Percentiles rank a stretch among this genome's conserved stretches.
These are phyloP conservation scores for Propithecus perrieri DNA, from an alignment of 2,797 vertebrate species.

Conservation along the genomic window DNA sequence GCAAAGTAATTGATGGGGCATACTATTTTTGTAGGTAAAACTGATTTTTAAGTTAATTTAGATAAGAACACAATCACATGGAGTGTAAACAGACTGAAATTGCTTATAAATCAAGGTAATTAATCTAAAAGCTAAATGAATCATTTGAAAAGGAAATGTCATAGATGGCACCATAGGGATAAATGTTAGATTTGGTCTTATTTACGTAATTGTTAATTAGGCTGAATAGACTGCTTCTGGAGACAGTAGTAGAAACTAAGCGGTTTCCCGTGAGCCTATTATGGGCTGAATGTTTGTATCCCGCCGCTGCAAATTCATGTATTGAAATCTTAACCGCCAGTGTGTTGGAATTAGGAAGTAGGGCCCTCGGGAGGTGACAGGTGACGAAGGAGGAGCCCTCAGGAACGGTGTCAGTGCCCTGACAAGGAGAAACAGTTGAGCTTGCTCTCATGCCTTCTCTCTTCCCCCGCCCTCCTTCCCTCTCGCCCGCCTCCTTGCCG, in stretches of 20 bases:
- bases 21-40: constrained; percentile 37
- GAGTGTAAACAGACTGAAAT: constrained; percentile 28
- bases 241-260: background rate
- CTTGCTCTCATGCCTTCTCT: background rate
- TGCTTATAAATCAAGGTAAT: constrained; percentile 43
- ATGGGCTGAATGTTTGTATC: background rate
- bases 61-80: background rate
- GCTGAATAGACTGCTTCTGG: background rate
- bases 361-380: background rate
- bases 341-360: no score
- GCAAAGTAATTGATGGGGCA: background rate
- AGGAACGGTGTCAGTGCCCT: no score
- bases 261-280: background rate
- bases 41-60: constrained; percentile 42
- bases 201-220: constrained; percentile 48
- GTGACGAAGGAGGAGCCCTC: background rate
- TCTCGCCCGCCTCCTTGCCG: fast-evolving
- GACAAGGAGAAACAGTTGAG: background rate
- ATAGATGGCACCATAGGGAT: background rate
- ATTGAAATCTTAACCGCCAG: background rate
- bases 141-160: constrained; percentile 64
- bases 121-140: constrained; percentile 57
- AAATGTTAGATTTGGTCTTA: constrained; percentile 39
- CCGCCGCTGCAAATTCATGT: background rate
- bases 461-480: background rate